Evolutionary conservation across 1,140 invertebrate species (phyloP).

Genomic region (Sitodiplosis mosellana): DNA sequence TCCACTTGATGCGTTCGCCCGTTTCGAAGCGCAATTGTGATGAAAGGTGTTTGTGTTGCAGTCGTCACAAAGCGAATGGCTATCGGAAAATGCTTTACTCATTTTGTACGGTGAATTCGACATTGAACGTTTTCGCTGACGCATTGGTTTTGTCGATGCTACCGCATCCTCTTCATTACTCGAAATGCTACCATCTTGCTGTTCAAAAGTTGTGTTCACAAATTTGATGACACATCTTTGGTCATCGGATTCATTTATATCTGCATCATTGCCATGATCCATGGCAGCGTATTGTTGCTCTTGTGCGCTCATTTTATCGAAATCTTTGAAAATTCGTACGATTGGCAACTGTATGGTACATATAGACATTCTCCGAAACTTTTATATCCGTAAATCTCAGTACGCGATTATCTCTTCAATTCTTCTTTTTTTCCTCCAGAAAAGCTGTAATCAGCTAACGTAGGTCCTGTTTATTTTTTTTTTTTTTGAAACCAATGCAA

Average conservation of each 20-base stretch:
- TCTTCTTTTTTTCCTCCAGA: no score
- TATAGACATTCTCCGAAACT: not conserved
- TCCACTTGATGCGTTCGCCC: not conserved
- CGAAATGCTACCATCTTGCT: not conserved
- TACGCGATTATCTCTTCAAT: no score
- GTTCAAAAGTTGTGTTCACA: not conserved
- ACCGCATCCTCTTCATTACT: not conserved
- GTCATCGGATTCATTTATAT: not conserved
- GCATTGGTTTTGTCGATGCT: not conserved
- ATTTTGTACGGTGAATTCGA: constrained; percentile 20
- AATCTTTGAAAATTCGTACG: constrained; percentile 25
- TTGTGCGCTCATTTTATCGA: constrained; percentile 26
- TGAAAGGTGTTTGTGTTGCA: not conserved
- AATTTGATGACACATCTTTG: not conserved
- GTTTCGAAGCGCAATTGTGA: not conserved
- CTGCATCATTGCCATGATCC: constrained; percentile 13
- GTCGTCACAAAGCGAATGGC: constrained; percentile 13
- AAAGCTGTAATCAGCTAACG: no score
- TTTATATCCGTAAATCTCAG: no score
- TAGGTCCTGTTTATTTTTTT: no score
- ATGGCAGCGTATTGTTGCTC: constrained; percentile 19
- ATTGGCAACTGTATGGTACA: constrained; percentile 6
- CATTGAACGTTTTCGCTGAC: constrained; percentile 13
- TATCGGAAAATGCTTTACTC: constrained; percentile 22
- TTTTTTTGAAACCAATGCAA: no score